phyloP scores from a whole-genome alignment of 1,140 invertebrate species.

The Plectrocnemia conspersa region DNA sequence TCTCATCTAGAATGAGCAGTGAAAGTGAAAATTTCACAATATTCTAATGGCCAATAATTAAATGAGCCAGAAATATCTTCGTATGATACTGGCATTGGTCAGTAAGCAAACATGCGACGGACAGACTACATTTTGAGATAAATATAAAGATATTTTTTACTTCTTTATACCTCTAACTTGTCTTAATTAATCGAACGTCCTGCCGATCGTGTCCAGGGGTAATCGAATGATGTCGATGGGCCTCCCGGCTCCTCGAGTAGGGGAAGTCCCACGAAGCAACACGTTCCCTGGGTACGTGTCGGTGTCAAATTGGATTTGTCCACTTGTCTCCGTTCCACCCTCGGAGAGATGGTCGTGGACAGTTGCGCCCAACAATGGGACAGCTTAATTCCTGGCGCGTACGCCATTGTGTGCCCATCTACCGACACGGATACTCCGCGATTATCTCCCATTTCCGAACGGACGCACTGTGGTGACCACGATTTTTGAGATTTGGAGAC shows the following conservation, averaged over 20 bases:
- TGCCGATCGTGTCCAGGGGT: no score
- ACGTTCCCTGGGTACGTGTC: constrained; percentile 9
- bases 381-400: constrained; percentile 23
- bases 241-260: constrained; percentile 3
- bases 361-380: constrained; percentile 9
- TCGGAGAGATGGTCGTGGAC: neutral
- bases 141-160: no score
- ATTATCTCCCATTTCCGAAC: constrained; percentile 23
- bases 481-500: neutral
- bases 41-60: no score
- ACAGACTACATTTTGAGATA: no score
- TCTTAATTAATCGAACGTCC: no score
- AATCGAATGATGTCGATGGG: constrained; percentile 10
- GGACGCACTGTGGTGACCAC: constrained; percentile 3
- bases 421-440: constrained; percentile 18
- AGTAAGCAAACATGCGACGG: no score
- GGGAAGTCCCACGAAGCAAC: constrained; percentile 7
- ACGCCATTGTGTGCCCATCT: constrained; percentile 13
- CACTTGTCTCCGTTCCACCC: neutral
- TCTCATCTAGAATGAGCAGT: no score
- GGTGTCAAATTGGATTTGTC: constrained; percentile 29
- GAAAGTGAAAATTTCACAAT: no score
- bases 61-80: no score
- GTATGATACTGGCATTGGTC: no score
- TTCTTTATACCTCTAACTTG: no score